These are phyloP conservation scores for Drosophila neoperkinsi DNA, from an alignment of 2,888 invertebrate genomes.

Conservation along the genomic window DNA sequence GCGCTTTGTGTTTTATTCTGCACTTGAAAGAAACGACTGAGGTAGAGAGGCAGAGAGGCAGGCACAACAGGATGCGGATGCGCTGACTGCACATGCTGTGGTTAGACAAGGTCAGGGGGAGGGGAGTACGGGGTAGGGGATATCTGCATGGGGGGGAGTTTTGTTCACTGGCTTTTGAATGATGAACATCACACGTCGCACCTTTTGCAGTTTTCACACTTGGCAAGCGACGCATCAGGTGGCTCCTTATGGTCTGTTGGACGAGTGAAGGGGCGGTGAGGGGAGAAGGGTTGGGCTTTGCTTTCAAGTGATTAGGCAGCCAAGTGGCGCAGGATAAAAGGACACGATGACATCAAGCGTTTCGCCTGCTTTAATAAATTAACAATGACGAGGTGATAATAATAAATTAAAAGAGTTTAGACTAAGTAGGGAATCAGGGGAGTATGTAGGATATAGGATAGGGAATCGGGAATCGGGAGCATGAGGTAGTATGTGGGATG, in stretches of 20 bases:
- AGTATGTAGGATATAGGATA: no score
- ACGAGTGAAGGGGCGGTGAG: not conserved
- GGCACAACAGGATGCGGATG: constrained; percentile 60
- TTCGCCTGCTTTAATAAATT: constrained; percentile 52
- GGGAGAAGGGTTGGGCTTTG: constrained; percentile 2
- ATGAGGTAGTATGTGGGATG: not conserved
- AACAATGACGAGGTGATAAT: constrained; percentile 36
- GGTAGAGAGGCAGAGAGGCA: constrained; percentile 10
- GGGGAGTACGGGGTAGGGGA: not conserved
- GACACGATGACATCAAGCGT: constrained; percentile 24
- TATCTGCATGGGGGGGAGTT: not conserved
- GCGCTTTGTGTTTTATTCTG: constrained; percentile 64
- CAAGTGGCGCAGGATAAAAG: constrained; percentile 34
- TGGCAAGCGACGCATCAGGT: constrained; percentile 64
- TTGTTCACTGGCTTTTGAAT: constrained; percentile 16
- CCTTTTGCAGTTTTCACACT: constrained; percentile 79
- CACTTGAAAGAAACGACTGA: constrained; percentile 56
- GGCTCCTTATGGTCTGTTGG: constrained; percentile 28
- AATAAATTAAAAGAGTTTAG: constrained; percentile 31
- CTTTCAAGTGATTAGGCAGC: constrained; percentile 39
- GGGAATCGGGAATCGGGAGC: no score
- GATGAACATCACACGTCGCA: constrained; percentile 55
- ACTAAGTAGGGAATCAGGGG: not conserved
- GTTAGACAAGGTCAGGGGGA: not conserved
- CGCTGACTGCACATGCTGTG: constrained; percentile 39